Evolutionary conservation across 2,888 invertebrate species (phyloP), one percentile per base, ranked within the genome.

Genomic region (Atherix ibis): DNA sequence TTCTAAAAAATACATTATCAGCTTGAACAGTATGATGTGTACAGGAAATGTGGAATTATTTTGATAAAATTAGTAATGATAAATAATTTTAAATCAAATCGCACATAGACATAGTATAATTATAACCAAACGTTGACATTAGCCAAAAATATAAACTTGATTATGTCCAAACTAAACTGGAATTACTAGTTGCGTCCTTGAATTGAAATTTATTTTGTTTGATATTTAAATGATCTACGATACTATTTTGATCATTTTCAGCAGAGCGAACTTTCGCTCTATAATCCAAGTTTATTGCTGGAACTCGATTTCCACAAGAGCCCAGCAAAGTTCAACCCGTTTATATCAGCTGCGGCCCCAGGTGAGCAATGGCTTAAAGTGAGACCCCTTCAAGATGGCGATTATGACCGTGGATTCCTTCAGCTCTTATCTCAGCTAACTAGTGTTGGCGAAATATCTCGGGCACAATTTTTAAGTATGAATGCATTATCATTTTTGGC

Each of bases 321-420:
- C 42, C 66, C 68, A 27, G 71, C 72, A 2, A 65, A 58, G 38
- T 76, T 82, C 48, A 73, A 73, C 46, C 79, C 80, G 8, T 67
- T 67, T 38, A 75, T 84, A 41, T 73, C 73, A 36, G 76, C 77
- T 12, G 64, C 67, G 4, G 62, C 68, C 39, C 82, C 85, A 1
- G 84, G 84, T 3, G 78, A 79, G 47, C 55, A 68, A 13, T 79
- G 79, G 69, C 68, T 91, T 48, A 58, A 73, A 9, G 74, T 91
- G 17, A 68, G 91, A 44, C 87, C 91, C 1, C 63, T 92, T 14
- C 73, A 76, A 53, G 64, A 77, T 31, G 70, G 70, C 1, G 91
- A 92, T 53, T 89, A 74, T 57, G 78, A 84, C 44, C 80, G 76
- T 62, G 91, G 89, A 1, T 89, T 82, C 51, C 54, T 87, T 34